Base-by-base conservation (phyloP, 2,888 invertebrate species). In the Ectobius pallidus region DNA sequence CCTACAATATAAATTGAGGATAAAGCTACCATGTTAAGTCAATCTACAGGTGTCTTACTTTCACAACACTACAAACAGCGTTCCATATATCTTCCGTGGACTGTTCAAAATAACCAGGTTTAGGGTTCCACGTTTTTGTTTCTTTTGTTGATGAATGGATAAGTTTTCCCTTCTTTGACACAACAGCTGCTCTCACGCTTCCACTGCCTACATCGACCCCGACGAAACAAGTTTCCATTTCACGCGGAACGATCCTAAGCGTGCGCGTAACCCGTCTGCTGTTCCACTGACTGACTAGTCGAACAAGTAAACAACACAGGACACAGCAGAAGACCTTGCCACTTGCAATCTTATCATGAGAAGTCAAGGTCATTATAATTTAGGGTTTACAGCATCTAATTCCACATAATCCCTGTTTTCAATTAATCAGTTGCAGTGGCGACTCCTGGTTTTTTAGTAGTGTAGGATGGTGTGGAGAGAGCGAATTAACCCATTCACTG, bases 131-230 rank as follows among this genome's bases (percentile, higher is more conserved):
- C 16, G 92, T 94, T 81, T 87, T 84, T 30, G 94, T 92, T 61
- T 87, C 84, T 80, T 89, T 86, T 0, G 90, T 89, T 20, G 90
- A 85, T 58, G 87, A 84, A 76, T 88, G 86, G 6, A 89, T 75
- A 39, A 95, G 86, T 80, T 88, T 88, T 1, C 97, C 96, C 70
- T 84, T 82, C 6, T 86, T 83, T 70, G 87, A 84, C 3, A 96
- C 92, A 42, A 97, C 83, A 3, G 93, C 96, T 7, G 94, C 96
- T 76, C 98, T 86, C 0, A 89, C 95, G 84, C 97, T 96, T 16
- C 92, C 92, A 1, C 96, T 96, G 4, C 98, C 98, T 46, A 97
- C 96, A 84, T 98, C 98, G 14, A 97, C 94, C 73, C 95, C 95
- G 79, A 95, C 85, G 81, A 92, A 94, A 81, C 69, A 72, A n/a